Conservation (phyloP, 2,888 invertebrate genomes). For the Cosmopolites sordidus region DNA sequence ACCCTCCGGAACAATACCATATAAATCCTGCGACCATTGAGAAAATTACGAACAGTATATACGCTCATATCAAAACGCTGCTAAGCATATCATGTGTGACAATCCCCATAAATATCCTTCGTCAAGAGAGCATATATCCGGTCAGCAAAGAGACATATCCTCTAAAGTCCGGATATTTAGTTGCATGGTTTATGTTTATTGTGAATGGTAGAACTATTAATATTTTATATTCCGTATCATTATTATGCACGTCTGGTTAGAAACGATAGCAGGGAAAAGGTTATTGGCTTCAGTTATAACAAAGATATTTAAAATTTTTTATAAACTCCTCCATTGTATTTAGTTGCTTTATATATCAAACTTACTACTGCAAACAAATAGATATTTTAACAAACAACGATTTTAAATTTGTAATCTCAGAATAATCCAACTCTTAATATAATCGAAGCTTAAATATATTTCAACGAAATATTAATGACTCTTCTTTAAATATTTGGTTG, state of each 20-base stretch:
- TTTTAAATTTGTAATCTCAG: too few species aligned
- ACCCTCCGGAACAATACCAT: neutral
- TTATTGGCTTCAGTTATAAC: neutral
- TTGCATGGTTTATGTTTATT: constrained; percentile 19
- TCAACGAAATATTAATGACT: too few species aligned
- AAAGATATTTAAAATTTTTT: too few species aligned
- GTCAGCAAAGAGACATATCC: constrained; percentile 30
- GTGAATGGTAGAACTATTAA: constrained; percentile 8
- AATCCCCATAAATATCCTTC: constrained; percentile 23
- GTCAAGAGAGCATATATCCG: constrained; percentile 32
- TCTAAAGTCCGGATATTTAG: constrained; percentile 21
- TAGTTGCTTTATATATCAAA: too few species aligned
- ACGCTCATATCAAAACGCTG: neutral
- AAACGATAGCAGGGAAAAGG: neutral
- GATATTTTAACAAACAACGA: too few species aligned
- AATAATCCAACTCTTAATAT: too few species aligned
- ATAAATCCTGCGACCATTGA: neutral
- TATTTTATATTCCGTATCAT: neutral
- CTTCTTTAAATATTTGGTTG: too few species aligned
- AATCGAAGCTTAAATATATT: too few species aligned
- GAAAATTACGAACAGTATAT: neutral
- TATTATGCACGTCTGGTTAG: neutral
- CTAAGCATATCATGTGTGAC: constrained; percentile 29
- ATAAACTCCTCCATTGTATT: too few species aligned
- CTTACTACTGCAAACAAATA: too few species aligned